Evolutionary conservation across 2,113 vertebrate genomes (phyloP).

Genomic region (Podarcis raffonei): DNA sequence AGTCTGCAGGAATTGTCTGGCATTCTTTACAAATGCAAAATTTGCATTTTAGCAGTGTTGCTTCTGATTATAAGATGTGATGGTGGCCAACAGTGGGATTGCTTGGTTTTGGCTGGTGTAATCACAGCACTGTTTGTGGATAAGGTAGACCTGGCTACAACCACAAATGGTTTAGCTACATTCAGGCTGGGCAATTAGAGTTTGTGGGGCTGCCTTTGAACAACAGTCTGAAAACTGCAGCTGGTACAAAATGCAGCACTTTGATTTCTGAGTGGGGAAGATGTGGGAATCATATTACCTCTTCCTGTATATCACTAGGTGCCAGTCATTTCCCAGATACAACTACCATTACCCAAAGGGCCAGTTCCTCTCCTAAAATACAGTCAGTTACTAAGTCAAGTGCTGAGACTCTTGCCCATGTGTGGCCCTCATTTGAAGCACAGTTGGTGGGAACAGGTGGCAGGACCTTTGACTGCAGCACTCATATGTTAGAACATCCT

Average conservation of each 20-base stretch:
- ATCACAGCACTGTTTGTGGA: not conserved
- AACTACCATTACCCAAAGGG: not conserved
- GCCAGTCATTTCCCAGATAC: not conserved
- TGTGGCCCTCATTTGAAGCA: not conserved
- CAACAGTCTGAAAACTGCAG: not conserved
- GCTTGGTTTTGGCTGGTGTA: not conserved
- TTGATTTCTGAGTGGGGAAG: not conserved
- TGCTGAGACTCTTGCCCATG: not conserved
- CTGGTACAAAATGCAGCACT: not conserved
- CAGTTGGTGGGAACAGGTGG: not conserved
- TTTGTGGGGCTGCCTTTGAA: not conserved
- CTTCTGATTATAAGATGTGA: not conserved
- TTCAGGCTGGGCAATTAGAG: not conserved
- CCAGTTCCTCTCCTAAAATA: not conserved
- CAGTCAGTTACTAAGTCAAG: too few species aligned
- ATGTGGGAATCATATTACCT: not conserved
- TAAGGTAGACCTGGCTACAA: not conserved
- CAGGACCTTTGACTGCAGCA: not conserved
- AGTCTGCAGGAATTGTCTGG: not conserved
- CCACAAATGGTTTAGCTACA: not conserved
- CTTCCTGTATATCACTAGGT: not conserved
- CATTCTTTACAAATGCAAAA: not conserved
- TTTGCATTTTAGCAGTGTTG: not conserved
- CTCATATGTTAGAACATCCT: not conserved
- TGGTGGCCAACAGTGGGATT: not conserved